Evolutionary conservation across 2,797 vertebrate species (phyloP).

Genomic region (Phoxinus dragarum): DNA sequence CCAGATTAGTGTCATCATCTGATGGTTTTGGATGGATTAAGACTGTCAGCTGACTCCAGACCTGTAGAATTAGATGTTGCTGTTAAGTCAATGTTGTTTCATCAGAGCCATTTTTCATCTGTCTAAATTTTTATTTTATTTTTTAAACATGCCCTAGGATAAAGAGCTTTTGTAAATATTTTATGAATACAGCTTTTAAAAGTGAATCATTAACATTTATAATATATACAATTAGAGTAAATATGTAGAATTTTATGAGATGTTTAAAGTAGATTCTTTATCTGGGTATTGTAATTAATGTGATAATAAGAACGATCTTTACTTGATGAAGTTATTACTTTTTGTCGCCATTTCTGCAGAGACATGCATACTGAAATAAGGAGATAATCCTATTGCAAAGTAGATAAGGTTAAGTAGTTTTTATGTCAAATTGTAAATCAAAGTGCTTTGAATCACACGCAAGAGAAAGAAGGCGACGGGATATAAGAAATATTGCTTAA

Average conservation of each 20-base stretch:
- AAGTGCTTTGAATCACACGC: conserved; percentile 4
- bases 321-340: conserved; percentile 44
- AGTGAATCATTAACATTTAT: conserved; percentile 71
- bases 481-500: conserved; percentile 41
- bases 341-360: conserved; percentile 44
- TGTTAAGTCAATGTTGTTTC: conserved; percentile 6
- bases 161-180: conserved; percentile 64
- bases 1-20: conserved; percentile 11
- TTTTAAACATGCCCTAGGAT: conserved; percentile 27
- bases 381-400: conserved; percentile 27
- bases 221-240: conserved; percentile 78
- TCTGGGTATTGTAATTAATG: conserved; percentile 77
- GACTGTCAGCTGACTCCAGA: conserved; percentile 23
- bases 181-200: conserved; percentile 69
- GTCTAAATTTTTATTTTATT: conserved; percentile 20
- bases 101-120: conserved; percentile 8
- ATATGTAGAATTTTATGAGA: conserved; percentile 73
- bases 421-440: conserved; percentile 29
- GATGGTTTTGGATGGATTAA: conserved; percentile 1
- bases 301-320: conserved; percentile 68
- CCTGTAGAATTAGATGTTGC: conserved; percentile 35
- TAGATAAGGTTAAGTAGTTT: conserved; percentile 34
- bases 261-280: conserved; percentile 60
- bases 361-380: conserved; percentile 33
- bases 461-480: neutral